These are phyloP conservation scores for Oreocharis arfaki DNA, from an alignment of 2,113 vertebrate genomes.

Conservation along the genomic window DNA sequence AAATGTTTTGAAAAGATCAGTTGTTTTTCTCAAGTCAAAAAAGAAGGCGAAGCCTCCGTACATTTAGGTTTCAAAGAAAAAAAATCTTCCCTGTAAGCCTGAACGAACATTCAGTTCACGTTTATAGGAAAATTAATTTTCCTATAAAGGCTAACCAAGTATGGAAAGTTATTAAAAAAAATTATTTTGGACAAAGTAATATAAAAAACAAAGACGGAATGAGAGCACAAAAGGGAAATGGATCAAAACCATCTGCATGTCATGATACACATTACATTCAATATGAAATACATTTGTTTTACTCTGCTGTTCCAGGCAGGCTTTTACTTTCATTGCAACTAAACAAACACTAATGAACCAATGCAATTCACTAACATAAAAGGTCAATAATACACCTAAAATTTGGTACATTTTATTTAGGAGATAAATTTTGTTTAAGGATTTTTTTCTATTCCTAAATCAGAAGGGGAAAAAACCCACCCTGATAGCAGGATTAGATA, in stretches of 20 bases:
- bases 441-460: background rate
- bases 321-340: background rate
- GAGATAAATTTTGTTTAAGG: background rate
- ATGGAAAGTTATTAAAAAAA: background rate
- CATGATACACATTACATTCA: background rate
- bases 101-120: background rate
- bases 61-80: background rate
- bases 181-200: background rate
- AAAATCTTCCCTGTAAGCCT: background rate
- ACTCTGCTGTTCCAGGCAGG: background rate
- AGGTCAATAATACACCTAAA: background rate
- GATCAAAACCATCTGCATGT: background rate
- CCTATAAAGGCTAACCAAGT: background rate
- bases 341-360: background rate
- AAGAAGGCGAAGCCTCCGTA: background rate
- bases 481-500: background rate
- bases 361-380: background rate
- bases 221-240: background rate
- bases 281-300: background rate
- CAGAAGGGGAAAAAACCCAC: background rate
- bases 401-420: background rate
- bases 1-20: background rate
- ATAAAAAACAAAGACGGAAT: background rate
- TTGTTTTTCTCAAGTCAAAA: background rate
- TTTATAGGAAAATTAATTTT: background rate